Percentiles rank a stretch among this genome's conserved stretches.
Evolutionary conservation across 2,797 vertebrate species (phyloP).

Genomic region (Cuniculus paca): DNA sequence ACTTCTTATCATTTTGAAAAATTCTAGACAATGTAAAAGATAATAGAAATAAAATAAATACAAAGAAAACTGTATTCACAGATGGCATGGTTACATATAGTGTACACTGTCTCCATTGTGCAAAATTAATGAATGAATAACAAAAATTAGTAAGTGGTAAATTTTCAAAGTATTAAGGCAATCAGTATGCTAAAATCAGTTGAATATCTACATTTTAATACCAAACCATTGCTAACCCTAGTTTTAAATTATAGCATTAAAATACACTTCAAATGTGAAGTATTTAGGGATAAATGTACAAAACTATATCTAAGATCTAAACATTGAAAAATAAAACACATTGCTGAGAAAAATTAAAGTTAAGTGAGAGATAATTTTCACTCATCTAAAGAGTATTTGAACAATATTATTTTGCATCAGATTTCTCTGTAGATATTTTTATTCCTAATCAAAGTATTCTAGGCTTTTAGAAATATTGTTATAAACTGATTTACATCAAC

Average conservation of each 20-base stretch:
- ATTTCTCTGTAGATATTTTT: not conserved
- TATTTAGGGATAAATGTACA: not conserved
- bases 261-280: not conserved
- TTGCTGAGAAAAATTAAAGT: not conserved
- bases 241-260: not conserved
- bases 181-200: not conserved
- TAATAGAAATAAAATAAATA: not conserved
- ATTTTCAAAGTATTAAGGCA: not conserved
- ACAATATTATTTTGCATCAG: not conserved
- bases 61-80: not conserved
- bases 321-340: not conserved
- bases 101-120: not conserved
- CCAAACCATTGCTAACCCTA: not conserved
- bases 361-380: not conserved
- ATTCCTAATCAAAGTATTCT: not conserved
- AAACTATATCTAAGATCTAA: not conserved
- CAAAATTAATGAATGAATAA: not conserved
- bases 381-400: not conserved
- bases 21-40: not conserved
- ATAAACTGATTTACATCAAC: not conserved
- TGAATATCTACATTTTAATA: not conserved
- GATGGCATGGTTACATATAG: not conserved
- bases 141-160: not conserved
- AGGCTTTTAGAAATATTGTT: not conserved
- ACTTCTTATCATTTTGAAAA: not conserved